phyloP scores from a whole-genome alignment of 2,797 vertebrate species.

The Lacerta viridis region DNA sequence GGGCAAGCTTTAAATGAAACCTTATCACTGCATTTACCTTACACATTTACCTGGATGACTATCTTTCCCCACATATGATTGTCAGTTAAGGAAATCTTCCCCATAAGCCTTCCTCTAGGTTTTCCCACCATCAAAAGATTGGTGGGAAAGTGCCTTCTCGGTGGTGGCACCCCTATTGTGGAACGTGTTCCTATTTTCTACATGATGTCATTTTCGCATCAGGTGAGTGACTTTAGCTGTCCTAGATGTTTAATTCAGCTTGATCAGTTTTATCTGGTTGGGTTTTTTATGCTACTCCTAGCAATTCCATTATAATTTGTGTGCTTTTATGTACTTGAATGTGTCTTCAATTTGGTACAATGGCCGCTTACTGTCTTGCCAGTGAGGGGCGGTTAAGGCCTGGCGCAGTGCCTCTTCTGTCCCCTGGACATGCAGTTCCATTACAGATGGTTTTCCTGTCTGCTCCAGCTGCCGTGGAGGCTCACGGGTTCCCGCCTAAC shows the following conservation, averaged over 20 bases:
- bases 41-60: neutral
- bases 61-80: neutral
- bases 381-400: too few species aligned
- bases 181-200: neutral
- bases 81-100: neutral
- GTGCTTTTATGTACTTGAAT: neutral
- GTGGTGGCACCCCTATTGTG: neutral
- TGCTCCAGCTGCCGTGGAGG: too few species aligned
- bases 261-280: neutral
- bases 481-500: too few species aligned
- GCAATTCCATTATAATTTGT: neutral
- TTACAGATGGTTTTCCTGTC: too few species aligned
- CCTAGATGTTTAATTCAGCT: neutral
- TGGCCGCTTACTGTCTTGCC: too few species aligned
- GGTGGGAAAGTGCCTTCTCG: neutral
- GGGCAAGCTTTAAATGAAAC: neutral
- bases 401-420: too few species aligned
- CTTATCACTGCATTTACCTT: too few species aligned
- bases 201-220: neutral
- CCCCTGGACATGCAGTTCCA: too few species aligned
- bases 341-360: neutral
- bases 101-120: neutral
- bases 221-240: too few species aligned
- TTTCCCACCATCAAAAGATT: too few species aligned
- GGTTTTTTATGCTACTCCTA: neutral